Evolutionary conservation across 2,888 invertebrate genomes (phyloP).

Genomic region (Trachelus tabidus): DNA sequence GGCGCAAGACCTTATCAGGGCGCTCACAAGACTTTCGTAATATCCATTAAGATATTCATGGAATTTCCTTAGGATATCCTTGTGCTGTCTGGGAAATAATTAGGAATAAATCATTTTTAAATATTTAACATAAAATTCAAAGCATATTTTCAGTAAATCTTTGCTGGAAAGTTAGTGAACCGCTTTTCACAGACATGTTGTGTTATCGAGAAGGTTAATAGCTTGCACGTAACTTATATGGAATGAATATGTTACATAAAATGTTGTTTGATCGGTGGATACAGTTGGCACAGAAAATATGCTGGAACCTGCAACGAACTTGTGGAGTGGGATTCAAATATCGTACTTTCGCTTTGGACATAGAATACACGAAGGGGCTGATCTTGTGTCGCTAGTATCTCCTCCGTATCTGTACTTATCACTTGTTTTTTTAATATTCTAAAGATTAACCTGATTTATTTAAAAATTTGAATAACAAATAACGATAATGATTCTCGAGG

Average conservation of each 20-base stretch:
- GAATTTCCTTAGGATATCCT: no score
- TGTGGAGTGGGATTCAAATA: not conserved
- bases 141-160: no score
- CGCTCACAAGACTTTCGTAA: no score
- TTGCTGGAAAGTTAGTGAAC: no score
- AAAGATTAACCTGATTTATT: not conserved
- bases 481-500: conserved; percentile 41
- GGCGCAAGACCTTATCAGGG: no score
- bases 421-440: not conserved
- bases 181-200: no score
- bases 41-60: no score
- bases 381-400: not conserved
- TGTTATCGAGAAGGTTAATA: not conserved
- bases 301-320: not conserved
- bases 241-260: not conserved
- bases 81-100: no score
- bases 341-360: not conserved
- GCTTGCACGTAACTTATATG: not conserved
- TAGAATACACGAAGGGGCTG: not conserved
- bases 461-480: not conserved
- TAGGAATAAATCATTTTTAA: no score
- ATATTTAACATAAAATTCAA: no score
- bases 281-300: not conserved
- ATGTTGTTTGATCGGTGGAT: not conserved
- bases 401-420: not conserved